Base-by-base conservation (phyloP, 2,888 invertebrate species). In the Dione juno region DNA sequence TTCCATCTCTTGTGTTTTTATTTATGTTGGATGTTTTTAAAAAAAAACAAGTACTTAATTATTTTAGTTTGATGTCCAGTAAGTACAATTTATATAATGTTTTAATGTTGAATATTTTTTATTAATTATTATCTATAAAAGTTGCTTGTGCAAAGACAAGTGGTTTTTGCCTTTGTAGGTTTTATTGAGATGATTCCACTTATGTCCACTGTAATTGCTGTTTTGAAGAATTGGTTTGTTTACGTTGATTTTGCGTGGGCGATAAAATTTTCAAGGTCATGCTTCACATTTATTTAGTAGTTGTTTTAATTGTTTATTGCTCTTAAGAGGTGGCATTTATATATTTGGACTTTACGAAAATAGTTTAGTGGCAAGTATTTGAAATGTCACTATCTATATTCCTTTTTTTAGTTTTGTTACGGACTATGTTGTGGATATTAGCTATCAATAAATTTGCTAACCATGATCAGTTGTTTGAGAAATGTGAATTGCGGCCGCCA, bases 1-100 rank as follows among this genome's bases (percentile, higher is more conserved):
- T 76, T 75, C 66, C 64, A 74, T 67, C 65, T 63, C 53, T n/a
- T 53, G 35, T 40, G 66, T 73, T 76, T 74, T 73, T 74, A 67
- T 65, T 71, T 61, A 58, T 66, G 66, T 66, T 64, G 57, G 68
- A 57, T 48, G 71, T 74, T 64, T 71, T 63, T 35, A n/a, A n/a
- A 58, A 69, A 69, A 53, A 68, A 45, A 57, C 43, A 57, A 19
- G 37, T 57, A 72, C 21, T 50, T 53, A 52, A 58, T 67, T 65
- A 53, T 50, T 73, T 43, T 41, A 61, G 48, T 65, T 6, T 48
- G 21, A 50, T 37, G 1, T 37, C 35, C 6, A 0, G 28, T 52
- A 13, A 3, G 8, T n/a, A 1, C 14, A 45, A 14, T 28, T 52
- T 52, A 52, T 28, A 45, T 45, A 45, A 45, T 45, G n/a, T n/a